Evolutionary conservation across 92 coral and sea anemone species (phyloP), one percentile per base, ranked within the genome.

Genomic region (Diadumene lineata): DNA sequence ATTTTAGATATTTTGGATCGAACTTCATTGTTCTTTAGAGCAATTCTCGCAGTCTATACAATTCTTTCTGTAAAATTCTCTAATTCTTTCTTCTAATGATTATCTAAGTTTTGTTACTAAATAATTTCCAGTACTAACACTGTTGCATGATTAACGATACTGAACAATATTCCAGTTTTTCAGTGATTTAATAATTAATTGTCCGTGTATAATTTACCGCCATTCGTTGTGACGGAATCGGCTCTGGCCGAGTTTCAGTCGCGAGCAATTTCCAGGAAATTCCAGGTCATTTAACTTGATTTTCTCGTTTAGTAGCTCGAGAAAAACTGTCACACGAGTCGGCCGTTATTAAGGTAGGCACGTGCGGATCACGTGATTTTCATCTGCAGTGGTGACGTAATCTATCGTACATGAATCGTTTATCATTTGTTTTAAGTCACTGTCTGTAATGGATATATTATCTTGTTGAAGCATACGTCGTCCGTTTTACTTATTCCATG

Each of bases 251-350:
- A 31, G 27, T 28, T 31, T 62, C 58, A 3, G 19, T 62, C 68
- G 22, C 68, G 68, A 62, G 68, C 68, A 62, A 30, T 11, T 9
- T 58, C 19, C 34, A 15, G 11, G 56, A n/a, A 31, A 62, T 33
- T 55, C 65, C 21, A 55, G 18, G 34, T 29, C 30, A 27, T 62
- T 62, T 28, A 66, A 34, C 55, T 64, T 77, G 68, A 72, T 67
- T 51, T 77, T 77, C 61, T 77, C 80, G 22, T 67, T 76, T 32
- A 56, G 82, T 77, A 67, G 82, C 30, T 55, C 74, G 82, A 74
- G 69, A 32, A 77, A 51, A 68, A 11, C 82, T 51, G 34, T 46
- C 17, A 11, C 82, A 68, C 15, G 74, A 1, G 60, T 33, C 69
- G 24, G 61, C 46, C 82, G 82, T 34, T 68, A 67, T 67, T 77